A percentile compares a stretch with the other conserved stretches of the same genome.
Evolutionary conservation across 2,113 vertebrate species (phyloP).

Genomic region (Isurus oxyrinchus): DNA sequence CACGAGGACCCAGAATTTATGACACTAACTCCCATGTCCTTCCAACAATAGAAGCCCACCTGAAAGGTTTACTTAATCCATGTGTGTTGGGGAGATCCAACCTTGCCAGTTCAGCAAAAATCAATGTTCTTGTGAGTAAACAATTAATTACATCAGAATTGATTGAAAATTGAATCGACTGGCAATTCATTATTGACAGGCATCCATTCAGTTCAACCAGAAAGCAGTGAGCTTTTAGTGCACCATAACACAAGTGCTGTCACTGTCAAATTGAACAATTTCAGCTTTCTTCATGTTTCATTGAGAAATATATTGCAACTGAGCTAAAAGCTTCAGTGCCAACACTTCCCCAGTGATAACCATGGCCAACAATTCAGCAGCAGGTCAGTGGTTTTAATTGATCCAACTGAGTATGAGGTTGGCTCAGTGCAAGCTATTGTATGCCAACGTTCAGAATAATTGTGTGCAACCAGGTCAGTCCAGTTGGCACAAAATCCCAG

Average conservation of each 20-base stretch:
- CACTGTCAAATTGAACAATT: neutral
- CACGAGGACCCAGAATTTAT: too few relatives aligned
- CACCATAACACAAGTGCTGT: neutral
- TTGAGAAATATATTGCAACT: neutral
- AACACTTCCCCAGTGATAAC: neutral
- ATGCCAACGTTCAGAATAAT: neutral
- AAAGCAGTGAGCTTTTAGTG: neutral
- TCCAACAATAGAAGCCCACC: neutral
- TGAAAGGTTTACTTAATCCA: neutral
- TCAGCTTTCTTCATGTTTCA: neutral
- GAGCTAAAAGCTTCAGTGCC: neutral
- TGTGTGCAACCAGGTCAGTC: neutral
- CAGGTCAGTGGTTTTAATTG: neutral
- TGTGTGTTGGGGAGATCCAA: neutral
- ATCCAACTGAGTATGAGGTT: neutral
- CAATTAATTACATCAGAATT: neutral
- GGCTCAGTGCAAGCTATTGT: neutral
- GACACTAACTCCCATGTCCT: too few relatives aligned
- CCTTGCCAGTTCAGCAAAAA: neutral
- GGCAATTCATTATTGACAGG: neutral
- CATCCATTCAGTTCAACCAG: neutral
- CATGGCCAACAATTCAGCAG: slow-evolving; percentile 1
- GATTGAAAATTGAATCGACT: neutral
- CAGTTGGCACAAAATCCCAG: neutral
- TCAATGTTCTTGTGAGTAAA: neutral